Evolutionary conservation across 2,888 invertebrate species (phyloP), one percentile per base, ranked within the genome.

Genomic region (Heterodera filipjevi): DNA sequence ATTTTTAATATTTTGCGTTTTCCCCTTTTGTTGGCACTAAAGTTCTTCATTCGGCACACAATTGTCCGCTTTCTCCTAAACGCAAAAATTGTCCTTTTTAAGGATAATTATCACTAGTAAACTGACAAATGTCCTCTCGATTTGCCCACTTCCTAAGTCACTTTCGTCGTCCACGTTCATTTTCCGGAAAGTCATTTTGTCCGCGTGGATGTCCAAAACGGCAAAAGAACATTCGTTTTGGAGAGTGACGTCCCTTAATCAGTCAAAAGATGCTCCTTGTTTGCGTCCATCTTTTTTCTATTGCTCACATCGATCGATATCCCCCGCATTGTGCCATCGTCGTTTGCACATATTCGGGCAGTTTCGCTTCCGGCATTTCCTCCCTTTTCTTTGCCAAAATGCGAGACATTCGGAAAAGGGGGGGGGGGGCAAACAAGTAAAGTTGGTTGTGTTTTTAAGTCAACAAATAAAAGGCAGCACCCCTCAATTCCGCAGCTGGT

Each of bases 401-500:
- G 39, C 72, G 68, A 2, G 79, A 35, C 79, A 79, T 79, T 44
- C 59, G n/a, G 27, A 59, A 59, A 59, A 27, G 19, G 59, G 39
- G 39, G 39, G 39, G 39, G 39, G 39, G 39, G 12, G 39, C 39
- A 6, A 39, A 39, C 39, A 39, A 39, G 12, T 6, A 12, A 39
- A 39, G n/a, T n/a, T n/a, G n/a, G n/a, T n/a, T n/a, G n/a, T n/a
- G n/a, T n/a, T n/a, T n/a, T n/a, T n/a, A n/a, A n/a, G n/a, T 12
- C 39, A 39, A 39, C 39, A 39, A 39, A 39, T 6, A 12, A 39
- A 39, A 39, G 12, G 39, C 39, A 39, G 39, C 39, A 59, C 59
- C 79, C 79, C 64, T 79, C 79, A 27, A 79, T 79, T 46, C 79
- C 79, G 64, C 79, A 79, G 12, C 72, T 72, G n/a, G 79, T 77